A percentile compares a stretch with the other conserved stretches of the same genome.
Conservation (phyloP, 2,113 vertebrate species). For the Cavia porcellus region DNA sequence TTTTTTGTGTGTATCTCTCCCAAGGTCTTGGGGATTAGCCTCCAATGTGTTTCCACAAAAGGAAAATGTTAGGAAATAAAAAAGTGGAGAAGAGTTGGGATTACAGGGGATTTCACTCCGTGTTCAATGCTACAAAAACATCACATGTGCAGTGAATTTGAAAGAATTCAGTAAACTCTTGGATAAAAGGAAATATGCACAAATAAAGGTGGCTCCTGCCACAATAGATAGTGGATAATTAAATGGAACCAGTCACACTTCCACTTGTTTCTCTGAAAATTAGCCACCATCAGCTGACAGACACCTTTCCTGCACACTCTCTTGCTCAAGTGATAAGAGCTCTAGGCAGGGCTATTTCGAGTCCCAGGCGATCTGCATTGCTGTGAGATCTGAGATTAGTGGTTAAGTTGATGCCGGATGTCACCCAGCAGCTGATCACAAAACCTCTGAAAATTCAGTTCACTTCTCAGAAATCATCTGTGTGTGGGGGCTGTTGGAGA, state of each 20-base stretch:
- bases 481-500: conserved; percentile 52
- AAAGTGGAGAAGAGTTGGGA: conserved; percentile 2
- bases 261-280: conserved; percentile 79
- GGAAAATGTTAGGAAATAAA: conserved; percentile 55
- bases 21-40: conserved; percentile 8
- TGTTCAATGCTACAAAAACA: conserved; percentile 35
- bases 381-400: conserved; percentile 86
- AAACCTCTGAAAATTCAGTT: conserved; percentile 82
- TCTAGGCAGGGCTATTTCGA: conserved; percentile 86
- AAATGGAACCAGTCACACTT: conserved; percentile 41
- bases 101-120: conserved; percentile 49
- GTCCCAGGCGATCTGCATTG: conserved; percentile 79
- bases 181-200: neutral
- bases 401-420: conserved; percentile 82
- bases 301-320: conserved; percentile 83
- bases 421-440: conserved; percentile 85
- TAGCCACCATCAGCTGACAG: conserved; percentile 83
- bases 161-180: conserved; percentile 48
- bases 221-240: conserved; percentile 45
- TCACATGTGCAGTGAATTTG: neutral
- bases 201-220: neutral
- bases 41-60: conserved; percentile 39
- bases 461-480: conserved; percentile 77
- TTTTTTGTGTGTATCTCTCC: neutral
- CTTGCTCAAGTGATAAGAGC: conserved; percentile 82